These are phyloP conservation scores for Drosophila saltans DNA, from an alignment of 1,140 invertebrate species.

Conservation along the genomic window DNA sequence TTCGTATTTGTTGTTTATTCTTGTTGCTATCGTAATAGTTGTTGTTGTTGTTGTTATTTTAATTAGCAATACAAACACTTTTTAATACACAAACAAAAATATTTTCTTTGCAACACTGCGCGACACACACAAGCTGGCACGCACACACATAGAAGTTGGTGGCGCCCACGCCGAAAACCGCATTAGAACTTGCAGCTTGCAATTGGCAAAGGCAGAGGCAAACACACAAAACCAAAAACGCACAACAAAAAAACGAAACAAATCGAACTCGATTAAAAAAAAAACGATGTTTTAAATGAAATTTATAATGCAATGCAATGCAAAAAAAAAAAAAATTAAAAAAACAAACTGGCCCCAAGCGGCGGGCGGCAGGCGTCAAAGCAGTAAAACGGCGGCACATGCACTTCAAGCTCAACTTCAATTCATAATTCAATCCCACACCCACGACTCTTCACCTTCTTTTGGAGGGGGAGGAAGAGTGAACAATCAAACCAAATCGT, in stretches of 20 bases:
- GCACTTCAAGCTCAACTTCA: constrained; percentile 42
- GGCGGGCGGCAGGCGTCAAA: constrained; percentile 20
- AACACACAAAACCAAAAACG: constrained; percentile 13
- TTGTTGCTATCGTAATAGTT: constrained; percentile 15
- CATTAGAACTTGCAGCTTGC: constrained; percentile 78
- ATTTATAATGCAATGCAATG: constrained; percentile 3
- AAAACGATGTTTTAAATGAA: neutral
- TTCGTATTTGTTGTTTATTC: constrained; percentile 41
- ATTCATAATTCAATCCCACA: constrained; percentile 13
- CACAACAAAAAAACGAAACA: constrained; percentile 5
- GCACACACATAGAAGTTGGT: constrained; percentile 21
- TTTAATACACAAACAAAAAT: constrained; percentile 52
- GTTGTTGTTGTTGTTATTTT: constrained; percentile 59
- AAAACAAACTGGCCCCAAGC: neutral
- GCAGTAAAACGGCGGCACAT: constrained; percentile 25
- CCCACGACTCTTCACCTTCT: constrained; percentile 12
- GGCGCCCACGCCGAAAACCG: constrained; percentile 72
- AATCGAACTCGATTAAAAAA: neutral
- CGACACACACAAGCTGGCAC: constrained; percentile 29
- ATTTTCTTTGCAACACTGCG: constrained; percentile 9
- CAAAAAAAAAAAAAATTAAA: neutral
- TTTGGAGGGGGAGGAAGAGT: neutral
- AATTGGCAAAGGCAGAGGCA: constrained; percentile 38
- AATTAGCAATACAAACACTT: constrained; percentile 78
- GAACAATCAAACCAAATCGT: constrained; percentile 11